These are phyloP conservation scores for Chaetodon auriga DNA, from an alignment of 2,113 vertebrate species.

Conservation along the genomic window DNA sequence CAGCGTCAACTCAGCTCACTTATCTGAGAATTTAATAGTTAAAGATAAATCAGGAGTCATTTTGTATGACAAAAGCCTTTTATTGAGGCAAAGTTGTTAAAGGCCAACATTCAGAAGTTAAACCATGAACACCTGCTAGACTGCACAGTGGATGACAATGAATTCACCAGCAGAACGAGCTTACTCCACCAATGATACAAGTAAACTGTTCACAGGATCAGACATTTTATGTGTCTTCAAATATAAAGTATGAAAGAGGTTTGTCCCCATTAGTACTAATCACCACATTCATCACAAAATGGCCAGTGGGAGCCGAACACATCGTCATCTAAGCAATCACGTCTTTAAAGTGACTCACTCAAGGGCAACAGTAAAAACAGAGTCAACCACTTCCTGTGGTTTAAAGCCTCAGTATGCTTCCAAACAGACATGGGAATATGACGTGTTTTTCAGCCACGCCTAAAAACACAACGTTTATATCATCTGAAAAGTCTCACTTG, in stretches of 20 bases:
- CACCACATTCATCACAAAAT: no score
- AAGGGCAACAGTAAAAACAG: not conserved
- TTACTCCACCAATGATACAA: not conserved
- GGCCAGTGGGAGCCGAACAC: no score
- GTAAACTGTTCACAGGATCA: not conserved
- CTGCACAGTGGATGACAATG: not conserved
- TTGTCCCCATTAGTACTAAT: no score
- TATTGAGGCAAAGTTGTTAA: not conserved
- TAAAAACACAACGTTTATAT: not conserved
- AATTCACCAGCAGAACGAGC: not conserved
- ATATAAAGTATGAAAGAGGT: no score
- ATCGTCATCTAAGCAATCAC: not conserved
- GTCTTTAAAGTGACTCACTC: not conserved
- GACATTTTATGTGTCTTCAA: no score
- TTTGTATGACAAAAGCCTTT: constrained; percentile 1
- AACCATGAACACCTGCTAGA: not conserved
- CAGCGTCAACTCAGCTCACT: constrained; percentile 22
- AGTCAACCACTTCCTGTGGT: no score
- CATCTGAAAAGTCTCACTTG: not conserved
- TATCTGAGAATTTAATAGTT: constrained; percentile 7
- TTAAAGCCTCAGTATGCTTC: not conserved
- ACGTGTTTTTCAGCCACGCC: not conserved
- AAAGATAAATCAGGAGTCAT: not conserved
- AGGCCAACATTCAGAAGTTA: not conserved
- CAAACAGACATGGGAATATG: not conserved